A percentile compares a stretch with the other conserved stretches of the same genome.
phyloP scores from a whole-genome alignment of 2,797 vertebrate genomes.

The Linurgus olivaceus region DNA sequence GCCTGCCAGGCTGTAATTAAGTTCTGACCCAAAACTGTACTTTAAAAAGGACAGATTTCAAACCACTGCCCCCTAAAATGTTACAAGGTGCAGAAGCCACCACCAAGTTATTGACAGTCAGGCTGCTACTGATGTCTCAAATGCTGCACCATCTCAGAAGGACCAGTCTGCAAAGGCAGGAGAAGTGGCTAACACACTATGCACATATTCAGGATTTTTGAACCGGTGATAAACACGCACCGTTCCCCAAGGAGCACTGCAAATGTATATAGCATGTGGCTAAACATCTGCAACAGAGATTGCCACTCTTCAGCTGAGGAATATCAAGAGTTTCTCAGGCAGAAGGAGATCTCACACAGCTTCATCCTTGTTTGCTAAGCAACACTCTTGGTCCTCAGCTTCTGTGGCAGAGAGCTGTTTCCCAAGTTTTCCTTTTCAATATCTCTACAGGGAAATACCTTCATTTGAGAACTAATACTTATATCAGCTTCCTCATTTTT shows the following conservation, averaged over 20 bases:
- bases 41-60: neutral
- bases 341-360: neutral
- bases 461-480: neutral
- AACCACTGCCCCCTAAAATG: neutral
- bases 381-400: neutral
- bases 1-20: neutral
- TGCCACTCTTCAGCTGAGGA: neutral
- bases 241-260: neutral
- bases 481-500: neutral
- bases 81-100: neutral
- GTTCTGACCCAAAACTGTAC: neutral
- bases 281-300: neutral
- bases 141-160: neutral
- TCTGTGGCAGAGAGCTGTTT: neutral
- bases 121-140: neutral
- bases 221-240: neutral
- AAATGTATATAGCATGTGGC: neutral
- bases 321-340: neutral
- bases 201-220: neutral
- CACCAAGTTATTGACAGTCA: neutral
- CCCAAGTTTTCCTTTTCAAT: neutral
- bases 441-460: neutral
- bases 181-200: accelerated
- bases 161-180: neutral
- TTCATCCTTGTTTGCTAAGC: neutral